Evolutionary conservation across 1,140 invertebrate genomes (phyloP).

Genomic region (Diachasma alloeum): DNA sequence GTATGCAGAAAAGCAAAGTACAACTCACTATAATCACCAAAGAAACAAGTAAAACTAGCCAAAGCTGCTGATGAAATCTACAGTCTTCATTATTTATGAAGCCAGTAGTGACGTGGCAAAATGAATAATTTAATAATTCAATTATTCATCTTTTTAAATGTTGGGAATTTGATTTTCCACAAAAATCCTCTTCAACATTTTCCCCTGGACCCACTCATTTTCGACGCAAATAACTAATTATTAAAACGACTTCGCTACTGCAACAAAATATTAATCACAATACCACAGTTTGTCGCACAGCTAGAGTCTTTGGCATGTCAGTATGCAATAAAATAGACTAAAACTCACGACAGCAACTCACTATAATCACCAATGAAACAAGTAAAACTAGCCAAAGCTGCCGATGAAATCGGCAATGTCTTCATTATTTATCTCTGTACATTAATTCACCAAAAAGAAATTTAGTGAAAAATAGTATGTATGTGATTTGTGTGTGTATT

Average conservation of each 20-base stretch:
- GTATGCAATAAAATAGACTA: neutral
- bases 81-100: too few species aligned
- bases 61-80: too few species aligned
- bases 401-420: neutral
- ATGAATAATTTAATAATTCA: neutral
- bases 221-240: too few species aligned
- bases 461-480: slow-evolving; percentile 26
- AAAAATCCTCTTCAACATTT: too few species aligned
- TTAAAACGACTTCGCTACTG: neutral
- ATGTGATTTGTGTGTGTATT: slow-evolving; percentile 46
- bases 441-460: neutral
- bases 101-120: neutral
- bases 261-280: neutral
- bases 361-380: neutral
- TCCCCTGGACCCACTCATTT: too few species aligned
- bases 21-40: too few species aligned
- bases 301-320: neutral
- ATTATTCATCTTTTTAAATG: too few species aligned
- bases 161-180: too few species aligned
- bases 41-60: too few species aligned
- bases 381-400: neutral
- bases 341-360: neutral
- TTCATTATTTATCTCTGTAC: neutral
- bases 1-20: too few species aligned
- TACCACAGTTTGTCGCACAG: neutral